Conservation (phyloP, 2,888 invertebrate genomes). For the Acheta domesticus region DNA sequence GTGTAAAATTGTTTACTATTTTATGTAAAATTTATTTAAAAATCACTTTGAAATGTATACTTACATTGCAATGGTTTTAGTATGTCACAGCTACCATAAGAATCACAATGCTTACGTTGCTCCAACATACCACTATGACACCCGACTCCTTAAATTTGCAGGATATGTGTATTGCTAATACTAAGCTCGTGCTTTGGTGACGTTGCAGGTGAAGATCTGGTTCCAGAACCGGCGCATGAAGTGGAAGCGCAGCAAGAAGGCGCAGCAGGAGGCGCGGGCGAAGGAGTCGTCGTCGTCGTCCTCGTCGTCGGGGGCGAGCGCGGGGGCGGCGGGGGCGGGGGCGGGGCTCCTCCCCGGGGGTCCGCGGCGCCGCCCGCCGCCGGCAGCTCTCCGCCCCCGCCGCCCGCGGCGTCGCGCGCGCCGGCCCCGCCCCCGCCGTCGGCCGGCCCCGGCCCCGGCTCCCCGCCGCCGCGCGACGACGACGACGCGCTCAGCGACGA, state of each 20-base stretch:
- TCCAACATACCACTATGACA: too few species aligned
- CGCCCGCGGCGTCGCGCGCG: background rate
- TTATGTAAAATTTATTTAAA: too few species aligned
- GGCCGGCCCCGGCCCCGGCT: conserved; percentile 27
- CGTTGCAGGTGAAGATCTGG: conserved; percentile 89
- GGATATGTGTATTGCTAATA: too few species aligned
- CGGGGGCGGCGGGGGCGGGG: conserved; percentile 18
- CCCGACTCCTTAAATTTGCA: too few species aligned
- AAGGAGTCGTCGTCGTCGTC: conserved; percentile 42
- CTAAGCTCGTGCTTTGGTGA: too few species aligned
- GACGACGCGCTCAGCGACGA: conserved; percentile 25
- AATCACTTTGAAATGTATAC: too few species aligned
- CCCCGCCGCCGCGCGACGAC: conserved; percentile 29
- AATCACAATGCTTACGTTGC: too few species aligned
- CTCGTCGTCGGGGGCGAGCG: conserved; percentile 21
- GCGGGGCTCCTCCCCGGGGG: conserved; percentile 25
- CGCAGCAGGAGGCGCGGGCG: conserved; percentile 73
- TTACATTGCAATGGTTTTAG: too few species aligned
- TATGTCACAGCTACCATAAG: too few species aligned
- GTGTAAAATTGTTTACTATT: too few species aligned
- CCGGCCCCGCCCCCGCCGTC: conserved; percentile 25
- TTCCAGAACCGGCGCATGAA: conserved; percentile 99
- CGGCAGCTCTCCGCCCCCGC: conserved; percentile 20
- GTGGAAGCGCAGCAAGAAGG: conserved; percentile 97
- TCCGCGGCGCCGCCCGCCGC: conserved; percentile 28